Conservation (phyloP, 1,140 invertebrate genomes). For the Danaus melanippus region DNA sequence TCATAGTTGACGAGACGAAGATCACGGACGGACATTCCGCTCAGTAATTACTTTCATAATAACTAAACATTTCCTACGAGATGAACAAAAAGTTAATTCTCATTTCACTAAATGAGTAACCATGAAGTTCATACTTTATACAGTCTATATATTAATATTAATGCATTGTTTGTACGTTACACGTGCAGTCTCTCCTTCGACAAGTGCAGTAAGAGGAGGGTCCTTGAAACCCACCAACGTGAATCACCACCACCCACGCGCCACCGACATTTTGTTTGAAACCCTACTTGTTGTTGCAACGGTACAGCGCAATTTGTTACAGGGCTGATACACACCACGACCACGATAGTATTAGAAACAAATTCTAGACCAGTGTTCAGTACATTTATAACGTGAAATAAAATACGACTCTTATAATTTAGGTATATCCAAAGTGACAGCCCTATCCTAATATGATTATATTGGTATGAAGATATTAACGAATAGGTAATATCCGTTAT, state of each 20-base stretch:
- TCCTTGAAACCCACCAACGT: conserved; percentile 50
- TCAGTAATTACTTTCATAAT: too few relatives aligned
- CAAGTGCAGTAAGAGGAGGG: conserved; percentile 51
- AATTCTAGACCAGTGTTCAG: too few relatives aligned
- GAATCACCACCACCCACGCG: conserved; percentile 52
- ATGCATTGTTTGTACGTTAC: conserved; percentile 16
- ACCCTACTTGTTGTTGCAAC: conserved; percentile 11
- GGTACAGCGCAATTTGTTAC: conserved; percentile 18
- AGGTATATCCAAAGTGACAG: too few relatives aligned
- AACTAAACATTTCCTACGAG: neutral
- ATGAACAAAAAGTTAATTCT: too few relatives aligned
- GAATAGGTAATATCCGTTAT: too few relatives aligned
- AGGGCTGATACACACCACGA: conserved; percentile 12
- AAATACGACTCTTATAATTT: too few relatives aligned
- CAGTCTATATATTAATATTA: conserved; percentile 8
- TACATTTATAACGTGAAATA: too few relatives aligned
- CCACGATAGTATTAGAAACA: too few relatives aligned
- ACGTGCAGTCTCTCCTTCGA: conserved; percentile 36
- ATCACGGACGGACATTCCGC: conserved; percentile 45
- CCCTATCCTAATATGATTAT: too few relatives aligned
- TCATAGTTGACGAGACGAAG: conserved; percentile 57
- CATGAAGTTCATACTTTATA: too few relatives aligned
- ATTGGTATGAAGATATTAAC: too few relatives aligned
- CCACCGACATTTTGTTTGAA: conserved; percentile 15
- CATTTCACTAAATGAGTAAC: too few relatives aligned